A percentile compares a stretch with the other conserved stretches of the same genome.
Evolutionary conservation across 2,797 vertebrate genomes (phyloP).

Genomic region (Tadarida brasiliensis): DNA sequence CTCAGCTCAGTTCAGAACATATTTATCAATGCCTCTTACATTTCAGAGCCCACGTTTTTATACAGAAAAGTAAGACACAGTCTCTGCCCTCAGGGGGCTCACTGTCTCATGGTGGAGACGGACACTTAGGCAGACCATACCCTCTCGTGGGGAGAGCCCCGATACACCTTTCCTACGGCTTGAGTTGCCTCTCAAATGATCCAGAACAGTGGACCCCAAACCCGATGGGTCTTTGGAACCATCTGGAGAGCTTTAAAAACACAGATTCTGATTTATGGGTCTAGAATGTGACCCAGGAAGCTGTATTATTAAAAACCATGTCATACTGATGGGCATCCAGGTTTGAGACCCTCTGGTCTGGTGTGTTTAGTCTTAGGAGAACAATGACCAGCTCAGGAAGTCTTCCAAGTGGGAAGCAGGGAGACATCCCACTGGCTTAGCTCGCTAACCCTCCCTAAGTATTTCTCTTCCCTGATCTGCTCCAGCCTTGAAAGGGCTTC

Average conservation of each 20-base stretch:
- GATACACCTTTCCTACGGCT: not conserved
- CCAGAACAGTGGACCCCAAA: not conserved
- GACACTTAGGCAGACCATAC: not conserved
- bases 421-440: not conserved
- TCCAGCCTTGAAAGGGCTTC: not conserved
- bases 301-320: not conserved
- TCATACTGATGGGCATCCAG: not conserved
- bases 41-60: not conserved
- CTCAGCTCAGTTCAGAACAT: not conserved
- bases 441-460: no score
- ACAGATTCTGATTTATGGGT: not conserved
- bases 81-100: not conserved
- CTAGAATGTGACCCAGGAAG: not conserved
- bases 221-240: not conserved
- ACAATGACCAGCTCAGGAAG: not conserved
- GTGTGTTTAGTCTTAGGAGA: not conserved
- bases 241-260: conserved; percentile 20
- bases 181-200: not conserved
- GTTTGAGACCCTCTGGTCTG: not conserved
- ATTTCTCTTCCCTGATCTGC: not conserved
- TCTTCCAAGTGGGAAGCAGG: not conserved
- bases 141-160: not conserved
- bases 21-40: not conserved
- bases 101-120: not conserved
- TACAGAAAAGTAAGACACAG: not conserved